Percentiles rank a stretch among this genome's conserved stretches.
These are phyloP conservation scores for Neotoxoptera formosana DNA, from an alignment of 1,140 invertebrate species.

Conservation along the genomic window DNA sequence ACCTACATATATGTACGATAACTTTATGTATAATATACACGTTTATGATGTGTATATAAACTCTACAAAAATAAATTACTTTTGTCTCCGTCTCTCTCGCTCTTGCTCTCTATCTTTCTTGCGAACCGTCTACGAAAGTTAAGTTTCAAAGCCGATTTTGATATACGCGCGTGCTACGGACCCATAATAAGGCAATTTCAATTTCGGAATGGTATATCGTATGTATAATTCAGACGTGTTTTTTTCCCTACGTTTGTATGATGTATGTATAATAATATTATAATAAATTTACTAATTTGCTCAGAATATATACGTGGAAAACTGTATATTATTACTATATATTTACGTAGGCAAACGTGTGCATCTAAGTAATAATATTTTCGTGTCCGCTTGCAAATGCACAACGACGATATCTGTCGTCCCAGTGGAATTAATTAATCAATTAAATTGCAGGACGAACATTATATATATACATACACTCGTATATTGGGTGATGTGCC, in stretches of 20 bases:
- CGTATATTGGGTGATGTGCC: not conserved
- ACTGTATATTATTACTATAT: not conserved
- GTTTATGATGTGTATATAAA: not conserved
- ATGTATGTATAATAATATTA: not conserved
- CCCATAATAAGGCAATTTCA: slow-evolving; percentile 30
- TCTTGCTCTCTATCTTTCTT: not conserved
- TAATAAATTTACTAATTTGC: not conserved
- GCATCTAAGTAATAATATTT: slow-evolving; percentile 1
- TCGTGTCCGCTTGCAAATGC: not conserved
- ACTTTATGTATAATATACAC: slow-evolving; percentile 19
- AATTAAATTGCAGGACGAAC: not conserved
- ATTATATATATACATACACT: not conserved
- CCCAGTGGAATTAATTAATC: slow-evolving; percentile 4
- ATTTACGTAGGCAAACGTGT: not conserved
- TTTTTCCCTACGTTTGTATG: not conserved
- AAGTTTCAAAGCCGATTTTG: slow-evolving; percentile 31
- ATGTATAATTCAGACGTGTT: slow-evolving; percentile 26
- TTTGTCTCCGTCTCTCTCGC: slow-evolving; percentile 7
- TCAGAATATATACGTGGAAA: not conserved
- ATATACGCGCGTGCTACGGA: slow-evolving; percentile 18
- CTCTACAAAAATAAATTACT: slow-evolving; percentile 39
- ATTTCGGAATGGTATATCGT: not conserved
- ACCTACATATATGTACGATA: not conserved
- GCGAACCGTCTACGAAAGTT: not conserved
- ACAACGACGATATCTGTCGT: not conserved